Evolutionary conservation across 2,797 vertebrate species (phyloP).

Genomic region (Anisognathus igniventris): DNA sequence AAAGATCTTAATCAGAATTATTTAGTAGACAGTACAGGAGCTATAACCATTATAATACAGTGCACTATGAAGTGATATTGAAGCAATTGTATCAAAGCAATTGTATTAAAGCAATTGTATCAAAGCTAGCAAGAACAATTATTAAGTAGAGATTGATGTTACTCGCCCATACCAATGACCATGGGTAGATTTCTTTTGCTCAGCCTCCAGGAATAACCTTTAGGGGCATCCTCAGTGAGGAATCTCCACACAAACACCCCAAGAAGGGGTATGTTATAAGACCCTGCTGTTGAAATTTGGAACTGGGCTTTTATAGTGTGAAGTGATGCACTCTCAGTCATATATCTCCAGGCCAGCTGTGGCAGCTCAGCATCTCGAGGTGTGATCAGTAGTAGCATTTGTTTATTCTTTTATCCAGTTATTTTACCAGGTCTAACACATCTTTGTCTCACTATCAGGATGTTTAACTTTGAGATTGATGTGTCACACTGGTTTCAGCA

Average conservation of each 20-base stretch:
- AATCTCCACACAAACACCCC: not conserved
- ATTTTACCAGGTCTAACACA: not conserved
- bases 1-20: not conserved
- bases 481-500: not conserved
- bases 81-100: not conserved
- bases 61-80: not conserved
- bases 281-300: not conserved
- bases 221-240: not conserved
- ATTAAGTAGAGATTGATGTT: not conserved
- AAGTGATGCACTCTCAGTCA: not conserved
- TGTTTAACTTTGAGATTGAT: not conserved
- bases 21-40: not conserved
- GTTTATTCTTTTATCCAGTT: not conserved
- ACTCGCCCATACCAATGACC: not conserved
- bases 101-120: not conserved
- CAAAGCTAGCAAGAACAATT: not conserved
- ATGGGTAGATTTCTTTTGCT: rapidly evolving
- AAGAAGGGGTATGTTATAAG: not conserved
- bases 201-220: not conserved
- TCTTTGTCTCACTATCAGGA: not conserved
- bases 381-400: not conserved
- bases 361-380: not conserved
- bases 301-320: not conserved
- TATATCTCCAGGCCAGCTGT: not conserved
- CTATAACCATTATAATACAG: not conserved